A percentile compares a stretch with the other conserved stretches of the same genome.
These are phyloP conservation scores for Stegodyphus dumicola DNA, from an alignment of 1,140 invertebrate species.

Conservation along the genomic window DNA sequence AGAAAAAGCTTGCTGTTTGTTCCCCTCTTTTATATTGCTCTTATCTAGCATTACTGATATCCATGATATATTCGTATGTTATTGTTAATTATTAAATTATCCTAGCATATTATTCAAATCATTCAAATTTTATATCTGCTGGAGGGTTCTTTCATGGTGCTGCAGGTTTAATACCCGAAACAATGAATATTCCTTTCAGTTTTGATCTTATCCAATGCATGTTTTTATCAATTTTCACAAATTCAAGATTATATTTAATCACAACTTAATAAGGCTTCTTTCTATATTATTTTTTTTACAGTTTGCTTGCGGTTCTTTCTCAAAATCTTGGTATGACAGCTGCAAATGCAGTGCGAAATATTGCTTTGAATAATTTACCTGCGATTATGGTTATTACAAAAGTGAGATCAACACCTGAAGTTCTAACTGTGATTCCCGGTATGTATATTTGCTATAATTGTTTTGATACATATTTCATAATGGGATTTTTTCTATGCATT, in stretches of 20 bases:
- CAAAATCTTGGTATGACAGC: slow-evolving; percentile 74
- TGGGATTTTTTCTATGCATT: too few relatives aligned
- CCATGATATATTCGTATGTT: too few relatives aligned
- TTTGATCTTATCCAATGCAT: too few relatives aligned
- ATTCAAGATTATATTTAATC: background rate
- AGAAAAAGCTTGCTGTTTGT: too few relatives aligned
- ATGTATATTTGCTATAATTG: slow-evolving; percentile 63
- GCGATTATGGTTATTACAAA: slow-evolving; percentile 89
- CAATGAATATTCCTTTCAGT: too few relatives aligned
- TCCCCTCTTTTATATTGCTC: too few relatives aligned
- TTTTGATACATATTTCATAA: background rate
- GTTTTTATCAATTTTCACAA: background rate
- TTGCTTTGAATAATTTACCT: slow-evolving; percentile 86
- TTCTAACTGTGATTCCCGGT: slow-evolving; percentile 88
- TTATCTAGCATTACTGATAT: too few relatives aligned
- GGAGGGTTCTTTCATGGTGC: too few relatives aligned
- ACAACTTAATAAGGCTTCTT: background rate
- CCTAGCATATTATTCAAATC: too few relatives aligned
- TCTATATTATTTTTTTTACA: slow-evolving; percentile 66
- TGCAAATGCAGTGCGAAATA: slow-evolving; percentile 78
- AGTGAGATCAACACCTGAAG: slow-evolving; percentile 86
- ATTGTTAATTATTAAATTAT: too few relatives aligned
- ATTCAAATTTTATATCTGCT: too few relatives aligned
- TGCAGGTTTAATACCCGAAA: too few relatives aligned
- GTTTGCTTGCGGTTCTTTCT: slow-evolving; percentile 77